Conservation (phyloP, 2,888 invertebrate genomes). For the Tachina grossa region DNA sequence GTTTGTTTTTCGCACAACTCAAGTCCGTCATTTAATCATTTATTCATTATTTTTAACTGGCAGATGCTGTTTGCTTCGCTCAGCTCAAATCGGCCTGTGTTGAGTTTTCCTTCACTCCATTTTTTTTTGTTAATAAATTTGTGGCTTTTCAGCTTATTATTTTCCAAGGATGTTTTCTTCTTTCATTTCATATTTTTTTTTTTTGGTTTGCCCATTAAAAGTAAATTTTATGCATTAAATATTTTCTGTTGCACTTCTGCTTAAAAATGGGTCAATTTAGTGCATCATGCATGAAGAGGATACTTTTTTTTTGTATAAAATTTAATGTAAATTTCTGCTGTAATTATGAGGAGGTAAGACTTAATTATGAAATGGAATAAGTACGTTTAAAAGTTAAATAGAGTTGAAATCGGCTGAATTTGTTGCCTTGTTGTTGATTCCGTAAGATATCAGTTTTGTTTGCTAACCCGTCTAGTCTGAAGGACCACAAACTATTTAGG, state of each 20-base stretch:
- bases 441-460: too few species aligned
- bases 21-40: constrained; percentile 28
- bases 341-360: neutral
- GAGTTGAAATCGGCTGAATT: too few species aligned
- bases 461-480: too few species aligned
- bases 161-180: constrained; percentile 50
- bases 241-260: constrained; percentile 31
- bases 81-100: neutral
- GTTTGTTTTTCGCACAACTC: constrained; percentile 18
- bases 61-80: constrained; percentile 1
- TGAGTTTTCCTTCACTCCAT: constrained; percentile 20
- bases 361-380: neutral
- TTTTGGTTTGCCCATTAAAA: neutral
- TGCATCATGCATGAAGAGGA: constrained; percentile 2
- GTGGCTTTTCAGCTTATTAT: constrained; percentile 29
- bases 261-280: constrained; percentile 45
- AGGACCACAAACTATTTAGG: too few species aligned
- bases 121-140: neutral
- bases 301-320: neutral
- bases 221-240: constrained; percentile 6
- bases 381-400: neutral
- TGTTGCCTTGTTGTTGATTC: too few species aligned
- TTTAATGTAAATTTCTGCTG: constrained; percentile 4
- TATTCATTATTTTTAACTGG: constrained; percentile 33
- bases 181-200: neutral